Conservation (phyloP, 2,888 invertebrate species). For the Drosophila glabriapex region DNA sequence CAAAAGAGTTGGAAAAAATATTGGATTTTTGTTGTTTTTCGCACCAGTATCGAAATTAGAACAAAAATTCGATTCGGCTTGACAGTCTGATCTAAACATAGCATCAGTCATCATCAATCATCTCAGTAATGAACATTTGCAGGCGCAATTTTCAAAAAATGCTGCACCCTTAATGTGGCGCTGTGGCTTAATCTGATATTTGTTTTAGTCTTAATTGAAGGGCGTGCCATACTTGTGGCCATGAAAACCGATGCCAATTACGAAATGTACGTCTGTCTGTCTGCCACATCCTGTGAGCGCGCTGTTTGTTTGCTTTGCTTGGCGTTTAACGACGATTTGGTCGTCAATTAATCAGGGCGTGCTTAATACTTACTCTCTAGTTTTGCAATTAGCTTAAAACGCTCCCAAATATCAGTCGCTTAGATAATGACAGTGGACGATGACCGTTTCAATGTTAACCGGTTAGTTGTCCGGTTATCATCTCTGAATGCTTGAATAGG, state of each 20-base stretch:
- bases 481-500: conserved; percentile 22
- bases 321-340: conserved; percentile 33
- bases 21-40: neutral
- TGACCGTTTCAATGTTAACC: conserved; percentile 40
- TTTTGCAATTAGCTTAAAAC: conserved; percentile 43
- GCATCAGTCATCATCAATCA: neutral
- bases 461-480: conserved; percentile 24
- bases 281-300: conserved; percentile 38
- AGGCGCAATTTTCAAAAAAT: conserved; percentile 6
- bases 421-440: conserved; percentile 11
- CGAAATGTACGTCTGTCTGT: conserved; percentile 22
- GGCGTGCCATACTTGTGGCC: conserved; percentile 30
- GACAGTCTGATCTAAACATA: neutral
- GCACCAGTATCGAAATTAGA: neutral
- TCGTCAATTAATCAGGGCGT: conserved; percentile 53
- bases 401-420: conserved; percentile 25
- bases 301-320: conserved; percentile 30
- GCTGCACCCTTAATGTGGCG: conserved; percentile 8
- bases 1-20: neutral
- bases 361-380: conserved; percentile 12
- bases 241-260: conserved; percentile 32
- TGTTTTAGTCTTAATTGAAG: conserved; percentile 29
- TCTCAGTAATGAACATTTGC: neutral
- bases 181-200: conserved; percentile 26
- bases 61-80: neutral